Evolutionary conservation across 2,888 invertebrate species (phyloP).

Genomic region (Coenonympha glycerion): DNA sequence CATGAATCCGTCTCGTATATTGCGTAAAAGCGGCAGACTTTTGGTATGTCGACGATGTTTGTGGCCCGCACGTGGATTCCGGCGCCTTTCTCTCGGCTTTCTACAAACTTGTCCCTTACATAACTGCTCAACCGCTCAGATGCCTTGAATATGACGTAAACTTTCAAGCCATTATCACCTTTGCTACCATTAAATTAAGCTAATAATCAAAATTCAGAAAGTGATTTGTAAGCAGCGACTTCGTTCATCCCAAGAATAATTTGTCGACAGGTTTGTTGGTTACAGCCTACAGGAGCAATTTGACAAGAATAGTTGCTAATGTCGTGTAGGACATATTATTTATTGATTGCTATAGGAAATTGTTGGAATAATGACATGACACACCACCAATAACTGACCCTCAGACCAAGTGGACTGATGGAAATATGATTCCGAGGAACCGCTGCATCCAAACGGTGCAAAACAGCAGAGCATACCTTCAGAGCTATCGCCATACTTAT

Average conservation of each 20-base stretch:
- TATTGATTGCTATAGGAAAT: no score
- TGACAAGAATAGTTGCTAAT: constrained; percentile 1
- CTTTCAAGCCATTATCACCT: constrained; percentile 3
- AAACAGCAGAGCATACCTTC: no score
- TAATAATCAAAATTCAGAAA: not conserved
- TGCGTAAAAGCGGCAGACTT: constrained; percentile 21
- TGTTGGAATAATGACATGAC: no score
- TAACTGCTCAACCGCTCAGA: constrained; percentile 20
- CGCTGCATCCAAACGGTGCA: no score
- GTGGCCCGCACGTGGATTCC: constrained; percentile 36
- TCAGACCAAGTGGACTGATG: no score
- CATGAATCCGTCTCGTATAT: constrained; percentile 9
- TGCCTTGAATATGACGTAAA: not conserved
- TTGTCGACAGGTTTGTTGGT: not conserved
- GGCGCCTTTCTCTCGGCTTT: constrained; percentile 57
- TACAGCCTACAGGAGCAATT: constrained; percentile 1
- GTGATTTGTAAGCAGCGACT: not conserved
- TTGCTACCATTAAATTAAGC: not conserved
- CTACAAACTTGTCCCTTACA: constrained; percentile 39
- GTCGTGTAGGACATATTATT: no score
- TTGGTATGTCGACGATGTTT: constrained; percentile 32
- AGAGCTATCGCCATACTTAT: no score
- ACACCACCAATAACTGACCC: no score
- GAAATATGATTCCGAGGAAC: no score
- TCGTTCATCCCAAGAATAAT: no score